Conservation (phyloP, 2,113 vertebrate genomes). For the Tiliqua scincoides region DNA sequence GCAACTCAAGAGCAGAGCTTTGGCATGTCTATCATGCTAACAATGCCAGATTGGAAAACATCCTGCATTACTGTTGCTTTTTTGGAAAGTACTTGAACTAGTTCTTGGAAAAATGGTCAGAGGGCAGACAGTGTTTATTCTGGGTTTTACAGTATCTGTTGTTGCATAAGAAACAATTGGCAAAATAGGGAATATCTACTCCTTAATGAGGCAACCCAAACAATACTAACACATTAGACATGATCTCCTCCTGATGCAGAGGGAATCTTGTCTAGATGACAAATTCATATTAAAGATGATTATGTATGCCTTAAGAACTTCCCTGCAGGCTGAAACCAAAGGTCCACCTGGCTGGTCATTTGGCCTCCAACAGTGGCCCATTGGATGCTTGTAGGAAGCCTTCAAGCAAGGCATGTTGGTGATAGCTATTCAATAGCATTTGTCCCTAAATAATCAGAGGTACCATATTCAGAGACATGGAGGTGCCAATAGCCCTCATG, state of each 20-base stretch:
- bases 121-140: conserved; percentile 35
- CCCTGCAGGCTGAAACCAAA: neutral
- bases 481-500: too few relatives aligned
- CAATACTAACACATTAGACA: neutral
- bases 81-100: conserved; percentile 30
- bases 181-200: conserved; percentile 7
- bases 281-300: neutral
- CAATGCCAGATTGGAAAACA: conserved; percentile 23
- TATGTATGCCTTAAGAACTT: neutral
- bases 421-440: neutral
- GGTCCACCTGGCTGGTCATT: neutral
- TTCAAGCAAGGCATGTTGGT: neutral
- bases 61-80: conserved; percentile 26
- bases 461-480: neutral
- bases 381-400: neutral
- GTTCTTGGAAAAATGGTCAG: conserved; percentile 39
- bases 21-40: conserved; percentile 3
- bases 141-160: conserved; percentile 26
- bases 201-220: conserved; percentile 3
- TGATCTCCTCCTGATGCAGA: neutral
- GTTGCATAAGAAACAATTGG: conserved; percentile 24
- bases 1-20: conserved; percentile 1
- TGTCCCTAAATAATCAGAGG: neutral
- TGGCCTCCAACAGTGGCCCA: neutral
- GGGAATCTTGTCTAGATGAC: neutral